Conservation (phyloP, 2,888 invertebrate species). For the Ischnura elegans region DNA sequence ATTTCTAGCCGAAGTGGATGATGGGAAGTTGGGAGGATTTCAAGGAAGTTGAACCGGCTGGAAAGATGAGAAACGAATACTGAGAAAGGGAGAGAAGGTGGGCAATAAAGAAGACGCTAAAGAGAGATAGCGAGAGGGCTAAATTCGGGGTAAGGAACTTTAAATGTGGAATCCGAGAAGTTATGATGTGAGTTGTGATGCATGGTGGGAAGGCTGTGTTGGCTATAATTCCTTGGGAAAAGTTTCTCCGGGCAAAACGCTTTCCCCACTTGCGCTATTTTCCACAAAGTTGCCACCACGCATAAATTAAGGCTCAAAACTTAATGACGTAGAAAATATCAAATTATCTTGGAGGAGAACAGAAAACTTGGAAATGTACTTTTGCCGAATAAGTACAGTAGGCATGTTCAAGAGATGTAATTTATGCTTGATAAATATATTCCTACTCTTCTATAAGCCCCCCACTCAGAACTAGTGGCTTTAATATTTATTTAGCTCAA, state of each 20-base stretch:
- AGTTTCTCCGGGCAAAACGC: neutral
- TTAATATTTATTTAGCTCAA: no score
- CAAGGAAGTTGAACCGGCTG: neutral
- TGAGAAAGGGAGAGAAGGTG: neutral
- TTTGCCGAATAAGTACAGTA: neutral
- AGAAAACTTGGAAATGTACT: neutral
- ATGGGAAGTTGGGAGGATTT: neutral
- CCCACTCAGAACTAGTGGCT: neutral
- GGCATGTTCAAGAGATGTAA: neutral
- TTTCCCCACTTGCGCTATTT: neutral
- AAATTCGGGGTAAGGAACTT: neutral
- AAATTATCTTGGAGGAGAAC: neutral
- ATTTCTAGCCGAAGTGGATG: neutral
- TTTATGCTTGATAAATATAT: neutral
- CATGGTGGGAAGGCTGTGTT: slow-evolving; percentile 17
- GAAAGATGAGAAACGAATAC: neutral
- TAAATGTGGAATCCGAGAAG: neutral
- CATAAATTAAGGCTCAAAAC: neutral
- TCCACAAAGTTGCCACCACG: neutral
- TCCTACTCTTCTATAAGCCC: neutral
- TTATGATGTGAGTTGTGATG: slow-evolving; percentile 10
- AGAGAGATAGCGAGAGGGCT: neutral
- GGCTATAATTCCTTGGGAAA: slow-evolving; percentile 26
- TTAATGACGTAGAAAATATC: slow-evolving; percentile 2
- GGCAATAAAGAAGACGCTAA: neutral